Base-by-base conservation (phyloP, 2,888 invertebrate species). In the Hydrotaea diabolus region DNA sequence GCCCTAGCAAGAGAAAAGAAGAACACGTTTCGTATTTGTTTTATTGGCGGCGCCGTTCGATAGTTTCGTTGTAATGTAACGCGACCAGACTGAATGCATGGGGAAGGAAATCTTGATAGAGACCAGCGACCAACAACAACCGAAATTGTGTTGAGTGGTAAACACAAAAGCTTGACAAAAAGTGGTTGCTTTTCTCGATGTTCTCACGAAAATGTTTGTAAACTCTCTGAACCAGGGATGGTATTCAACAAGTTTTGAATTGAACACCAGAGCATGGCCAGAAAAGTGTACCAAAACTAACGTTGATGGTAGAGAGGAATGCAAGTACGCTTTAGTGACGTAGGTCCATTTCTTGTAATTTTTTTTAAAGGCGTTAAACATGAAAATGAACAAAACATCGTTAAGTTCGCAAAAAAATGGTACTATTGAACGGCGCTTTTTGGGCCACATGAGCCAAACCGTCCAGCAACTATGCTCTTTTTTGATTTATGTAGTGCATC, bases 41-140 rank as follows among this genome's bases (percentile, higher is more conserved):
- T 59, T 26, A 15, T 26, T 62, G 57, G 31, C 62, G 62, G 62
- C 62, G 31, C 3, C 31, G 26, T 26, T 77, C 59, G 2, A 15
- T 69, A 85, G 83, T 81, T 79, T 85, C 77, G 53, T 64, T 83
- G 72, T 80, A 81, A 80, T 85, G 73, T 79, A 82, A 74, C 84
- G 80, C 82, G 77, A 87, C 79, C 66, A 80, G 82, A 88, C 86
- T 88, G 84, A 87, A 55, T 23, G 59, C 15, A n/a, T n/a, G n/a
- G 2, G 31, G 7, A 31, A 21, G 23, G 26, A 46, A 69, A 43
- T 23, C 23, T 43, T 15, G 11, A 19, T 36, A 21, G 43, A 66
- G 39, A 46, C 21, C 46, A 46, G 23, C 11, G 15, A 15, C 23
- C 66, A 57, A 19, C 31, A 31, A 57, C n/a, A 57, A 49, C 49